These are phyloP conservation scores for Prostheceraeus crozeri DNA, from an alignment of 2,888 invertebrate species.

Conservation along the genomic window DNA sequence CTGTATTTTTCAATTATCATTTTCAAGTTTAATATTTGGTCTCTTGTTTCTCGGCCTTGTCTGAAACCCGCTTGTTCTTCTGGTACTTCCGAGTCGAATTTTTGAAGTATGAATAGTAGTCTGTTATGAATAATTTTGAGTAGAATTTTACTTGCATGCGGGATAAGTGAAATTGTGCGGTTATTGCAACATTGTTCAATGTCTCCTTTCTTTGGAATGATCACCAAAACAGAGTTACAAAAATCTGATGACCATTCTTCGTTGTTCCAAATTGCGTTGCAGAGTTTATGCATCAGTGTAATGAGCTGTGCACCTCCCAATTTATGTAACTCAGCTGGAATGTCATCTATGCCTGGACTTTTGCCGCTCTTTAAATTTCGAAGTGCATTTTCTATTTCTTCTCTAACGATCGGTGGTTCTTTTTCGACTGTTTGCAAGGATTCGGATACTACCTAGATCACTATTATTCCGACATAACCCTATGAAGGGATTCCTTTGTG, in stretches of 20 bases:
- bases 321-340: conserved; percentile 24
- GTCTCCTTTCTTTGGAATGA: conserved; percentile 24
- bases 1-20: conserved; percentile 26
- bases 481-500: too few relatives aligned
- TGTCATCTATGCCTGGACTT: conserved; percentile 11
- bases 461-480: too few relatives aligned
- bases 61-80: conserved; percentile 8
- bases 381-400: conserved; percentile 25
- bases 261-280: conserved; percentile 20
- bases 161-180: neutral
- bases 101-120: neutral
- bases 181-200: neutral
- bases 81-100: conserved; percentile 7
- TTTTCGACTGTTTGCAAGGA: too few relatives aligned
- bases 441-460: too few relatives aligned
- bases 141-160: conserved; percentile 1
- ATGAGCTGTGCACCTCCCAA: neutral
- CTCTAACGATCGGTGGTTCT: conserved; percentile 24
- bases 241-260: conserved; percentile 25
- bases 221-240: conserved; percentile 5
- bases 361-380: conserved; percentile 15
- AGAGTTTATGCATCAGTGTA: conserved; percentile 19
- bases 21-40: conserved; percentile 24
- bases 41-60: conserved; percentile 21
- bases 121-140: conserved; percentile 10